phyloP scores from a whole-genome alignment of 2,888 invertebrate species.

The Drosophila bunnanda region DNA sequence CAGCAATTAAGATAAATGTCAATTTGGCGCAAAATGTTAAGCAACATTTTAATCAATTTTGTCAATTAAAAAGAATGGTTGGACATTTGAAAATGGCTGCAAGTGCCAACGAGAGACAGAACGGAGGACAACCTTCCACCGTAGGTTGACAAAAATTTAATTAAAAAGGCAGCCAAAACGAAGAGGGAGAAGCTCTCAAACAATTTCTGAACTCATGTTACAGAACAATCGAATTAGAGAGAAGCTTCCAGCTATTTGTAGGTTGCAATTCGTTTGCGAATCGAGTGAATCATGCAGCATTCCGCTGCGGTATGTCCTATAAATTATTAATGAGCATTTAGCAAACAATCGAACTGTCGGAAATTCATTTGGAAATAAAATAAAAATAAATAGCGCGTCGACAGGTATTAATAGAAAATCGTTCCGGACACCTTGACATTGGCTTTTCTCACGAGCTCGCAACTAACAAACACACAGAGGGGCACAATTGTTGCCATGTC shows the following conservation, averaged over 20 bases:
- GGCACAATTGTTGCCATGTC: conserved; percentile 56
- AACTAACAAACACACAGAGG: too few relatives aligned
- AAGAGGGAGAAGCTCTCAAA: conserved; percentile 50
- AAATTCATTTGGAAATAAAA: conserved; percentile 39
- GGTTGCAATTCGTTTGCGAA: conserved; percentile 11
- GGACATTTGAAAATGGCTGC: conserved; percentile 49
- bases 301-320: conserved; percentile 54
- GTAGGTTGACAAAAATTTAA: conserved; percentile 42
- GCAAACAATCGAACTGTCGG: conserved; percentile 38
- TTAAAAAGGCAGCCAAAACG: conserved; percentile 50
- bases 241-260: conserved; percentile 11
- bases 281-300: conserved; percentile 47
- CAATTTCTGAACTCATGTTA: conserved; percentile 61
- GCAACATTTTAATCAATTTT: conserved; percentile 80
- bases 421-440: conserved; percentile 56
- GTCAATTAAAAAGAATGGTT: conserved; percentile 69
- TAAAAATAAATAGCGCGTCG: conserved; percentile 18
- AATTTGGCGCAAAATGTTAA: conserved; percentile 64
- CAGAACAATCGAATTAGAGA: conserved; percentile 60
- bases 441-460: conserved; percentile 50
- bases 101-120: not conserved
- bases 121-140: conserved; percentile 43
- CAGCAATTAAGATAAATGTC: conserved; percentile 77
- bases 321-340: conserved; percentile 71
- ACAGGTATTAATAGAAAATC: conserved; percentile 45